These are phyloP conservation scores for Zaprionus camerounensis DNA, from an alignment of 1,140 invertebrate species.

Conservation along the genomic window DNA sequence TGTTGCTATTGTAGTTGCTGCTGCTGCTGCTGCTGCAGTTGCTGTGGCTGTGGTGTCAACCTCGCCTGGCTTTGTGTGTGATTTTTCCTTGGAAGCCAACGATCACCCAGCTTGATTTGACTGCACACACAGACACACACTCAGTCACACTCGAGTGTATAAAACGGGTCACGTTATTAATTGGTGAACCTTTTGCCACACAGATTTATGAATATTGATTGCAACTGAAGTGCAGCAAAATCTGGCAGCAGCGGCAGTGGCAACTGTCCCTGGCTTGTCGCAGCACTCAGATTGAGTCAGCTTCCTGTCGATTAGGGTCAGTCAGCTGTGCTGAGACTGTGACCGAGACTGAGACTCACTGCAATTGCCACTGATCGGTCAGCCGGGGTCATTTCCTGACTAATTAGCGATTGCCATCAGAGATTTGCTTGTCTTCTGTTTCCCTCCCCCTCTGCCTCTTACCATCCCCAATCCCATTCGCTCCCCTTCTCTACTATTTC, in stretches of 20 bases:
- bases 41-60: slow-evolving; percentile 57
- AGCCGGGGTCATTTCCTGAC: slow-evolving; percentile 79
- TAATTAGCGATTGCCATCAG: slow-evolving; percentile 77
- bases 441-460: background rate
- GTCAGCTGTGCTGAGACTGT: slow-evolving; percentile 52
- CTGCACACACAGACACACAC: slow-evolving; percentile 32
- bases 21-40: slow-evolving; percentile 7
- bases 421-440: slow-evolving; percentile 54
- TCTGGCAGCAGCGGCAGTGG: slow-evolving; percentile 22
- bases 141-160: background rate
- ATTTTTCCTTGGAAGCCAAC: slow-evolving; percentile 77
- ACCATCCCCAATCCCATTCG: background rate
- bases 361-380: slow-evolving; percentile 64
- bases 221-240: slow-evolving; percentile 65
- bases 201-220: slow-evolving; percentile 81
- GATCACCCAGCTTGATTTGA: slow-evolving; percentile 80
- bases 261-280: slow-evolving; percentile 34
- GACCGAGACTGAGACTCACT: slow-evolving; percentile 41
- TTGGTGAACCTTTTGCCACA: slow-evolving; percentile 71
- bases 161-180: slow-evolving; percentile 82
- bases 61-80: slow-evolving; percentile 72
- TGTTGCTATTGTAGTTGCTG: slow-evolving; percentile 25
- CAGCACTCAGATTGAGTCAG: slow-evolving; percentile 74
- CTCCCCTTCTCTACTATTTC: slow-evolving; percentile 13
- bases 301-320: slow-evolving; percentile 82